Evolutionary conservation across 2,113 vertebrate species (phyloP).

Genomic region (Gopherus flavomarginatus): DNA sequence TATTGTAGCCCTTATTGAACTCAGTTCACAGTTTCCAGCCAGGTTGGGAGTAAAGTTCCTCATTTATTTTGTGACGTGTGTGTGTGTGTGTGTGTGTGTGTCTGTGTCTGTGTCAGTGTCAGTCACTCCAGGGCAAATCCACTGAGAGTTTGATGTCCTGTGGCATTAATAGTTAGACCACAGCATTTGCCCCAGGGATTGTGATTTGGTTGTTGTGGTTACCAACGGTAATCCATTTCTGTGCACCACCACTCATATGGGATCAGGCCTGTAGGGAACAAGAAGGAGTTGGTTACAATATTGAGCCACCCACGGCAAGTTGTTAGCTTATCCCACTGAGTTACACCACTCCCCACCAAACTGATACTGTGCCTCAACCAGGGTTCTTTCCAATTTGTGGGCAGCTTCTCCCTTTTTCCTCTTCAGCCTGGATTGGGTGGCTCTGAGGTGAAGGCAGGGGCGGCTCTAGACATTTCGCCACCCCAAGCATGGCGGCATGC

Average conservation of each 20-base stretch:
- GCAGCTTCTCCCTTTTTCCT: neutral
- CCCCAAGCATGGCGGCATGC: too few relatives aligned
- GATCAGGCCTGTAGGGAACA: neutral
- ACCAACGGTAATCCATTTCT: neutral
- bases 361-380: neutral
- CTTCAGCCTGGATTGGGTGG: neutral
- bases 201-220: neutral
- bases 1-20: neutral
- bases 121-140: neutral
- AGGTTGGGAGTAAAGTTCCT: neutral
- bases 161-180: neutral
- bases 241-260: neutral
- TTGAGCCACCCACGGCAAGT: neutral
- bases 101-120: too few relatives aligned
- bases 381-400: neutral
- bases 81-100: neutral
- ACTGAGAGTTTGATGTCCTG: neutral
- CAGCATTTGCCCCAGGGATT: neutral
- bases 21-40: neutral
- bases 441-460: neutral
- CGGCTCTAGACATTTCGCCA: too few relatives aligned
- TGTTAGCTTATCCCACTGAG: rapidly evolving
- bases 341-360: neutral
- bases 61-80: neutral
- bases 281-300: neutral